These are phyloP conservation scores for Notolabrus celidotus DNA, from an alignment of 2,797 vertebrate genomes.

Conservation along the genomic window DNA sequence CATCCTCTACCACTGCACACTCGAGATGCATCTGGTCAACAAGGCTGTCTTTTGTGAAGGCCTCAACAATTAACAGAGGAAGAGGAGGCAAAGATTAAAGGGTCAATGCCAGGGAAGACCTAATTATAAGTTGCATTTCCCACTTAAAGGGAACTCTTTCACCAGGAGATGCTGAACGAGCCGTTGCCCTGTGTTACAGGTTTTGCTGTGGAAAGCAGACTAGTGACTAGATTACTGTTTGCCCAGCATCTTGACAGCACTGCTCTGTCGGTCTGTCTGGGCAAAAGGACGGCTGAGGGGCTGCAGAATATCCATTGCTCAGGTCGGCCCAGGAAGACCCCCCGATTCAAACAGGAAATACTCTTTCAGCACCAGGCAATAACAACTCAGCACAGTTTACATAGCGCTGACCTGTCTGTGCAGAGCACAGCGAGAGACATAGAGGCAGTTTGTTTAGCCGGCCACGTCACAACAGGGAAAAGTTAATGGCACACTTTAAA, in stretches of 20 bases:
- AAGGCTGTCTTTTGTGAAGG: conserved; percentile 78
- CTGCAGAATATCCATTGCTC: conserved; percentile 51
- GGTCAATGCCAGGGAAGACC: conserved; percentile 80
- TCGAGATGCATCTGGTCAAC: conserved; percentile 76
- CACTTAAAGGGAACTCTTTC: conserved; percentile 79
- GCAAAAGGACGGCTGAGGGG: conserved; percentile 43
- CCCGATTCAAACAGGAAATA: conserved; percentile 80
- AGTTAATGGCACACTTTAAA: conserved; percentile 38
- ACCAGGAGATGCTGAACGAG: conserved; percentile 68
- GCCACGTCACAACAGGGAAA: conserved; percentile 51
- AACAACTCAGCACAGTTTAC: conserved; percentile 79
- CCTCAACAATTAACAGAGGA: conserved; percentile 76
- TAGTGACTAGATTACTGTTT: conserved; percentile 69
- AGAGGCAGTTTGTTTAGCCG: conserved; percentile 48
- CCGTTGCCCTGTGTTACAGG: conserved; percentile 68
- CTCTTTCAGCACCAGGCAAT: conserved; percentile 78
- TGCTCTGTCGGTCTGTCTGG: conserved; percentile 30
- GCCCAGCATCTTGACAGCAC: conserved; percentile 67
- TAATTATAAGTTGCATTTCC: conserved; percentile 87
- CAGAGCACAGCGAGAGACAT: conserved; percentile 37
- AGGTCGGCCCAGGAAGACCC: conserved; percentile 65
- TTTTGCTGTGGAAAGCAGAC: conserved; percentile 63
- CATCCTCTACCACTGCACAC: conserved; percentile 39
- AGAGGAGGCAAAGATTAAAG: conserved; percentile 76
- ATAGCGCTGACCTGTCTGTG: conserved; percentile 58